Evolutionary conservation across 2,888 invertebrate genomes (phyloP).

Genomic region (Amphipyra tragopoginis): DNA sequence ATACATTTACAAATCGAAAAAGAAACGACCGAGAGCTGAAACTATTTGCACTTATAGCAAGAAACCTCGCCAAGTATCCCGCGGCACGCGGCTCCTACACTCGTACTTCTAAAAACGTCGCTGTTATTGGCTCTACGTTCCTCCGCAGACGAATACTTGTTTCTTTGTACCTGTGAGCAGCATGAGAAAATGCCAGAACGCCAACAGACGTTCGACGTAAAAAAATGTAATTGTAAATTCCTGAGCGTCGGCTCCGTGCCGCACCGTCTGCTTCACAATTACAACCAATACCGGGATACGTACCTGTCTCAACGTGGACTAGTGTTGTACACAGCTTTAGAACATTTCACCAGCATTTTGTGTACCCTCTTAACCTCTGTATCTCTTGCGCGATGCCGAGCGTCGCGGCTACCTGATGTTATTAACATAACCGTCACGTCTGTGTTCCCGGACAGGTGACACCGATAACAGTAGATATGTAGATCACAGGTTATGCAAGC

Average conservation of each 20-base stretch:
- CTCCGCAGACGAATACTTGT: conserved; percentile 19
- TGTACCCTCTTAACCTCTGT: not conserved
- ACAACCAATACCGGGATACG: not conserved
- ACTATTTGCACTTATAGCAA: not conserved
- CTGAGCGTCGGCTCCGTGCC: not conserved
- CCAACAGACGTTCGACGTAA: conserved; percentile 21
- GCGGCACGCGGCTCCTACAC: not conserved
- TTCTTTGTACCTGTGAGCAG: conserved; percentile 21
- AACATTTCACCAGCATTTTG: not conserved
- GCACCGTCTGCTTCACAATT: not conserved
- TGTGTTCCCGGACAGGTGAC: not conserved
- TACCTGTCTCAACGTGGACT: not conserved
- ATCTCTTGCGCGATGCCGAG: not conserved
- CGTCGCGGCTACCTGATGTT: not conserved
- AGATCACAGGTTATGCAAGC: not conserved
- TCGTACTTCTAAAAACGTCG: not conserved
- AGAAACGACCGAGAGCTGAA: not conserved
- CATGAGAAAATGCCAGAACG: conserved; percentile 18
- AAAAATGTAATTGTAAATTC: conserved; percentile 38
- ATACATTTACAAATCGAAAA: no score
- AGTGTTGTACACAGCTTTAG: not conserved
- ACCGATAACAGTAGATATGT: not conserved
- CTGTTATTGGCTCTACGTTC: conserved; percentile 23
- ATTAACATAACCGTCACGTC: no score
- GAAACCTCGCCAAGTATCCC: not conserved